These are phyloP conservation scores for Mylabris sibirica DNA, from an alignment of 2,888 invertebrate genomes.

Conservation along the genomic window DNA sequence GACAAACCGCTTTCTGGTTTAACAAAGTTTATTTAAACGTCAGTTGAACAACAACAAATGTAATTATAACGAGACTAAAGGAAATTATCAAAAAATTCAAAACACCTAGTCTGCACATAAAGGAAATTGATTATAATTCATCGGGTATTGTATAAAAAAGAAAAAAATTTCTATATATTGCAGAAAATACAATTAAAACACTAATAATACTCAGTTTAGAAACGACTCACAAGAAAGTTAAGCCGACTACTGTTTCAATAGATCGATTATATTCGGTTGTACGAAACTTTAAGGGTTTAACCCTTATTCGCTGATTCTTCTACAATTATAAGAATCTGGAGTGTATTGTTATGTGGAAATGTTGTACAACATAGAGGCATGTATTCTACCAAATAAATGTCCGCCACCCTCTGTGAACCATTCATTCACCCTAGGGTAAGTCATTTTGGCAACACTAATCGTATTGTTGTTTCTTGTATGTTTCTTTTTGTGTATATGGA, in stretches of 20 bases:
- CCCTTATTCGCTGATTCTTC: background rate
- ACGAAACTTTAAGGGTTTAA: no score
- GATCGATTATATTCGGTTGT: no score
- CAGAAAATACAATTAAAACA: background rate
- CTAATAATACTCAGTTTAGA: no score
- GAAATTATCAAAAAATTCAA: conserved; percentile 10
- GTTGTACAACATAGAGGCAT: background rate
- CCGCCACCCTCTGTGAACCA: background rate
- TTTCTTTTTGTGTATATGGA: no score
- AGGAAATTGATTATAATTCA: conserved; percentile 22
- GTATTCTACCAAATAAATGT: background rate
- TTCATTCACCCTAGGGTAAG: background rate
- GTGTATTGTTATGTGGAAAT: background rate
- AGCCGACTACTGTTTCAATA: no score
- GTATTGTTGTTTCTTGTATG: background rate
- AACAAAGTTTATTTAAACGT: conserved; percentile 12
- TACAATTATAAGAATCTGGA: background rate
- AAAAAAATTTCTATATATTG: background rate
- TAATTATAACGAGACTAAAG: background rate
- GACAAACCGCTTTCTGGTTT: conserved; percentile 17
- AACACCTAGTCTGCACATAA: conserved; percentile 9
- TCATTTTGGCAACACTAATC: background rate
- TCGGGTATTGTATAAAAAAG: conserved; percentile 18
- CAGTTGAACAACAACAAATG: conserved; percentile 14
- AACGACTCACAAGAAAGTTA: no score